Conservation (phyloP, 1,140 invertebrate species). For the Aphelinus atriplicis region DNA sequence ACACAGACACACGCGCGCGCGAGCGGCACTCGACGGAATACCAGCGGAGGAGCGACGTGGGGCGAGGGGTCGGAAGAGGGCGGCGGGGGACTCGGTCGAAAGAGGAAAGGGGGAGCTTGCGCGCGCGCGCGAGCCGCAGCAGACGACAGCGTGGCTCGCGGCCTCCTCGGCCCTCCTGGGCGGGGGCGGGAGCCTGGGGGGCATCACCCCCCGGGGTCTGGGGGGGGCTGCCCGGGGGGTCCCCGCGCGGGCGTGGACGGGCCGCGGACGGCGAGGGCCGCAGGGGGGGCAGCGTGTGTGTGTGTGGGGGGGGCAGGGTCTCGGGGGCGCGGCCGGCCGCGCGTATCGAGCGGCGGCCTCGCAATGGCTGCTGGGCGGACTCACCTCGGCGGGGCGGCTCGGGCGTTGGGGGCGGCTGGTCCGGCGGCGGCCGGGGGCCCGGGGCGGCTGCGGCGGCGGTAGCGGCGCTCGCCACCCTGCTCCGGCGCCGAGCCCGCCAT, state of each 20-base stretch:
- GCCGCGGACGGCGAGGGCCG: background rate
- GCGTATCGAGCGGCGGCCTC: too few relatives aligned
- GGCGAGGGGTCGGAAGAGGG: background rate
- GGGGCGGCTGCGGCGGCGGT: background rate
- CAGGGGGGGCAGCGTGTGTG: too few relatives aligned
- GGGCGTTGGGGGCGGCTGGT: background rate
- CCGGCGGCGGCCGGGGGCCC: background rate
- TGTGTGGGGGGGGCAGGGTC: too few relatives aligned
- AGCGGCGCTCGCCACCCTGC: background rate
- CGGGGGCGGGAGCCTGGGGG: too few relatives aligned
- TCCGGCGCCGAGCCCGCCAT: conserved; percentile 30
- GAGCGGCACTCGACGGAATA: background rate
- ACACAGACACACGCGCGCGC: background rate
- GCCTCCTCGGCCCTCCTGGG: too few relatives aligned
- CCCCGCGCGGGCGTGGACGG: background rate
- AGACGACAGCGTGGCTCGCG: conserved; percentile 6
- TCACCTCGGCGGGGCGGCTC: background rate
- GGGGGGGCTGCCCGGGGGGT: too few relatives aligned
- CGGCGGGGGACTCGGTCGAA: background rate
- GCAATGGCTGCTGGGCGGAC: too few relatives aligned
- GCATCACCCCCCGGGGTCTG: too few relatives aligned
- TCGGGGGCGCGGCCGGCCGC: too few relatives aligned
- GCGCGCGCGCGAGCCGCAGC: conserved; percentile 18
- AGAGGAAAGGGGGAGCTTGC: background rate
- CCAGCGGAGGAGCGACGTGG: background rate